Evolutionary conservation across 2,888 invertebrate species (phyloP).

Genomic region (Furcula furcula): DNA sequence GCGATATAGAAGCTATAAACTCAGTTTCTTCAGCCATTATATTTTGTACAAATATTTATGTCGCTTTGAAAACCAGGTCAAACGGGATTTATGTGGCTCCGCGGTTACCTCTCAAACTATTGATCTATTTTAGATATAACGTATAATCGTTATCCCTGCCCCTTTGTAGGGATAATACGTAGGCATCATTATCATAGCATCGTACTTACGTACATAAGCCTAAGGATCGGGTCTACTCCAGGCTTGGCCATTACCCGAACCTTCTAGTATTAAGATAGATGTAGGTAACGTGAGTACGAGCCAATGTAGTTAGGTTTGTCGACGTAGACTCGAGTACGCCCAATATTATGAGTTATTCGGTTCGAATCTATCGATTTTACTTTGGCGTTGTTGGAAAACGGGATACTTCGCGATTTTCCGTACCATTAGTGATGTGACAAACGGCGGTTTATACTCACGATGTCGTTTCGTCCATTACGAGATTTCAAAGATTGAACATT

Average conservation of each 20-base stretch:
- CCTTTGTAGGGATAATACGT: constrained; percentile 28
- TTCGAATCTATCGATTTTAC: constrained; percentile 62
- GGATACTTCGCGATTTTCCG: constrained; percentile 67
- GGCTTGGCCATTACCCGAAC: constrained; percentile 19
- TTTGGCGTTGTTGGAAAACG: constrained; percentile 57
- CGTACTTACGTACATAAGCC: constrained; percentile 17
- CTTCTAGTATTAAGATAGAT: constrained; percentile 25
- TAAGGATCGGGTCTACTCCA: constrained; percentile 12
- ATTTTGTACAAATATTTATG: constrained; percentile 3
- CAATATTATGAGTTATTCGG: constrained; percentile 51
- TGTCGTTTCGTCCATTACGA: constrained; percentile 72
- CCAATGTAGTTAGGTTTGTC: constrained; percentile 15
- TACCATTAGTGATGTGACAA: constrained; percentile 74
- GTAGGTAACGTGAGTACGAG: constrained; percentile 18
- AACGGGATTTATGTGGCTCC: constrained; percentile 8
- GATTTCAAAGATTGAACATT: constrained; percentile 67
- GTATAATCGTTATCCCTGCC: constrained; percentile 23
- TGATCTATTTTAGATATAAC: constrained; percentile 34
- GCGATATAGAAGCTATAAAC: background rate
- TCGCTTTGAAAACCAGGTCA: constrained; percentile 7
- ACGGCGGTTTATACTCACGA: constrained; percentile 68
- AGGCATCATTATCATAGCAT: constrained; percentile 25
- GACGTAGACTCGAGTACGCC: constrained; percentile 32
- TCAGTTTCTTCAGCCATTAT: background rate
- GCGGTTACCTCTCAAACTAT: constrained; percentile 10